Percentiles rank a stretch among this genome's conserved stretches.
Evolutionary conservation across 2,888 invertebrate species (phyloP).

Genomic region (Mythimna loreyi): DNA sequence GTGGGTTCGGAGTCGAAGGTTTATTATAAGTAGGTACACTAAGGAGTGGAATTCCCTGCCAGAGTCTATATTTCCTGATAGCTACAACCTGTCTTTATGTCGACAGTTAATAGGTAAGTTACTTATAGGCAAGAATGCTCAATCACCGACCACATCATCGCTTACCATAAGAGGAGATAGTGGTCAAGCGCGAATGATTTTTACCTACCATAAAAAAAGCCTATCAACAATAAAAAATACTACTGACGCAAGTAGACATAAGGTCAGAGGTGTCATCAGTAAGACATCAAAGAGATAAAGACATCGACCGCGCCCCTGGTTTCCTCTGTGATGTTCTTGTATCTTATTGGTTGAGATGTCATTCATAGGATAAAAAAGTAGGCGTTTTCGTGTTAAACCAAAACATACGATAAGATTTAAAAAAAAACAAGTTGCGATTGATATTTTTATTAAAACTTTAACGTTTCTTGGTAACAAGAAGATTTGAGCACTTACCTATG

Average conservation of each 20-base stretch:
- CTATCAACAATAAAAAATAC: not conserved
- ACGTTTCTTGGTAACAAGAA: constrained; percentile 5
- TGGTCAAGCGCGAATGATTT: too few relatives aligned
- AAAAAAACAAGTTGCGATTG: constrained; percentile 14
- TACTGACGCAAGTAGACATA: constrained; percentile 25
- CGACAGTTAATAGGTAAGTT: too few relatives aligned
- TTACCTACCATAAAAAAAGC: too few relatives aligned
- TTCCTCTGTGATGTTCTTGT: constrained; percentile 12
- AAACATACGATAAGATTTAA: constrained; percentile 25
- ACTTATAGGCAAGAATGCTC: too few relatives aligned
- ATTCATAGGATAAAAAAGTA: constrained; percentile 39
- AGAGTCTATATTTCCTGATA: too few relatives aligned
- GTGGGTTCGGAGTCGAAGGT: too few relatives aligned
- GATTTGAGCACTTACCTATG: not conserved
- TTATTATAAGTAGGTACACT: too few relatives aligned
- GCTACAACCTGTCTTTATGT: too few relatives aligned
- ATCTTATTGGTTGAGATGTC: constrained; percentile 15
- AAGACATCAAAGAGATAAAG: constrained; percentile 16
- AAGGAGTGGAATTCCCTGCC: too few relatives aligned
- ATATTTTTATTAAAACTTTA: not conserved
- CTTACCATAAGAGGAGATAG: too few relatives aligned
- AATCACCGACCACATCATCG: too few relatives aligned
- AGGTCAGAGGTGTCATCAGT: not conserved
- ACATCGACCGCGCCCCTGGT: constrained; percentile 39
- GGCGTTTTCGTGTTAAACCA: constrained; percentile 33